These are phyloP conservation scores for Rapana venosa DNA, from an alignment of 2,888 invertebrate genomes.

Conservation along the genomic window DNA sequence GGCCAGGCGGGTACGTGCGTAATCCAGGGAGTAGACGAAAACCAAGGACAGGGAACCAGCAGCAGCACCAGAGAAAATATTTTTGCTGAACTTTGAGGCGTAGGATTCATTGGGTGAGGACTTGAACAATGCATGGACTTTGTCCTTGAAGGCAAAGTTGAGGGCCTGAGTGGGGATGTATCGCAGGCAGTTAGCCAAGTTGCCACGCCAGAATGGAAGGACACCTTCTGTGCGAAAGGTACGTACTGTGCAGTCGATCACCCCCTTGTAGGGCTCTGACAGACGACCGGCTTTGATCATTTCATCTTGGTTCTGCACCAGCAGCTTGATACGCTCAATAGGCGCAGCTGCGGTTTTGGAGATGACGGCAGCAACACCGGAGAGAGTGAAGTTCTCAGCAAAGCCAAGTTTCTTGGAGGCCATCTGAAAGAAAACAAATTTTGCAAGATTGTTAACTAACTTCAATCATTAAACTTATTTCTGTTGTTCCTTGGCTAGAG, in stretches of 20 bases:
- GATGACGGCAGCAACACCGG: slow-evolving; percentile 77
- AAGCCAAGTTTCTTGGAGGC: slow-evolving; percentile 66
- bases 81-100: slow-evolving; percentile 84
- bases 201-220: slow-evolving; percentile 92
- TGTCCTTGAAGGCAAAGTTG: slow-evolving; percentile 83
- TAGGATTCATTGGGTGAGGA: slow-evolving; percentile 70
- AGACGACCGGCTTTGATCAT: slow-evolving; percentile 78
- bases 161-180: slow-evolving; percentile 79
- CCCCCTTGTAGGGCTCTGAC: slow-evolving; percentile 92
- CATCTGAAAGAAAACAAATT: slow-evolving; percentile 49
- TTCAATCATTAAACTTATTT: no score
- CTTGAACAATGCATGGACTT: slow-evolving; percentile 90
- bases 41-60: slow-evolving; percentile 77
- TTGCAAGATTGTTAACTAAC: background rate
- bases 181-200: slow-evolving; percentile 94
- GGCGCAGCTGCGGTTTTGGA: slow-evolving; percentile 79
- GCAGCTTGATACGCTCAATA: slow-evolving; percentile 78
- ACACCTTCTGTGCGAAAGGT: slow-evolving; percentile 75
- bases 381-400: slow-evolving; percentile 76
- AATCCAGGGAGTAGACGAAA: slow-evolving; percentile 79
- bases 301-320: slow-evolving; percentile 78
- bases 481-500: no score
- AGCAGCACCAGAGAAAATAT: slow-evolving; percentile 81
- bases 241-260: slow-evolving; percentile 79
- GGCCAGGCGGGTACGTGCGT: slow-evolving; percentile 77